Conservation (phyloP, 2,888 invertebrate genomes). For the Ectobius pallidus region DNA sequence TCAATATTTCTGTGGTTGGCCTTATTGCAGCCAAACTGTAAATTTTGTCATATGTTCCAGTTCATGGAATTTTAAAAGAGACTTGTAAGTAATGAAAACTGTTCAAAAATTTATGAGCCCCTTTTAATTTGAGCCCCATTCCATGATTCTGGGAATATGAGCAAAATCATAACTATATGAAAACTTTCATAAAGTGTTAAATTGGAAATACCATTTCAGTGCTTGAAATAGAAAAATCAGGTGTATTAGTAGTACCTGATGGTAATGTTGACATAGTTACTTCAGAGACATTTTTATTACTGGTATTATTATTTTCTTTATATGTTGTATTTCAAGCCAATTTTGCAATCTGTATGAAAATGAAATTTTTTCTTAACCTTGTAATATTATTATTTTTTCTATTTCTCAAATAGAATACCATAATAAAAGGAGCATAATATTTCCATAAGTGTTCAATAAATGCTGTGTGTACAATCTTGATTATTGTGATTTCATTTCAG, state of each 20-base stretch:
- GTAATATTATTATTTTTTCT: not conserved
- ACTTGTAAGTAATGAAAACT: not conserved
- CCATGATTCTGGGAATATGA: constrained; percentile 24
- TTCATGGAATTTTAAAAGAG: constrained; percentile 20
- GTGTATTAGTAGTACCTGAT: not conserved
- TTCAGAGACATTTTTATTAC: no score
- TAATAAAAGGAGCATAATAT: not conserved
- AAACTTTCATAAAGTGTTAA: not conserved
- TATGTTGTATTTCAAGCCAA: not conserved
- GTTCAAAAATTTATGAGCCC: not conserved
- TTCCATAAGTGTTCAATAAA: constrained; percentile 3
- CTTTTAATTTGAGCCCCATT: constrained; percentile 27
- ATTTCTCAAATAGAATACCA: not conserved
- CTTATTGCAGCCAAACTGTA: not conserved
- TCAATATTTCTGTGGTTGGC: not conserved
- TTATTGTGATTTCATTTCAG: no score
- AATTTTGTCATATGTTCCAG: not conserved
- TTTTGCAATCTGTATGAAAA: not conserved
- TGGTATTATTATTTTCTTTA: no score
- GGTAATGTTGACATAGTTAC: no score
- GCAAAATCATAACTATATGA: not conserved
- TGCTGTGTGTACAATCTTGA: not conserved
- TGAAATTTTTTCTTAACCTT: not conserved
- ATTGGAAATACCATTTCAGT: not conserved
- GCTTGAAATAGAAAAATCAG: not conserved